These are phyloP conservation scores for Hyaena hyaena DNA, from an alignment of 2,113 vertebrate genomes.

Conservation along the genomic window DNA sequence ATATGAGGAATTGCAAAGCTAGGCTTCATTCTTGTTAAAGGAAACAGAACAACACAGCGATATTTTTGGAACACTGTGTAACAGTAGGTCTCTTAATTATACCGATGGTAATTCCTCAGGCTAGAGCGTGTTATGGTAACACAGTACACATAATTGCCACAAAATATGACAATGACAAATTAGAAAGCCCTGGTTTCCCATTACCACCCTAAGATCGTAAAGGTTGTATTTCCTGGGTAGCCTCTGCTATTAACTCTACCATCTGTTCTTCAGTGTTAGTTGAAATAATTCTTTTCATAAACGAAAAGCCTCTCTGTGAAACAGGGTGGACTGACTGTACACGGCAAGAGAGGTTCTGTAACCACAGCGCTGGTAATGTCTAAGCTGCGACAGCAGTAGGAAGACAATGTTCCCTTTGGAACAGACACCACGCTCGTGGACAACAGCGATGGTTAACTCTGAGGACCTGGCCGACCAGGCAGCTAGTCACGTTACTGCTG, in stretches of 20 bases:
- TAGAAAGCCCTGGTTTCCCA: slow-evolving; percentile 6
- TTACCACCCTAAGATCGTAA: not conserved
- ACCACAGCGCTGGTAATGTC: slow-evolving; percentile 49
- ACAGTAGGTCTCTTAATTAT: slow-evolving; percentile 57
- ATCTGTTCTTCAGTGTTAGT: not conserved
- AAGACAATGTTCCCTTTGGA: not conserved
- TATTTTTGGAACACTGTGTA: slow-evolving; percentile 59
- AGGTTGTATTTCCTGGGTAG: not conserved
- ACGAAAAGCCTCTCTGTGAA: not conserved
- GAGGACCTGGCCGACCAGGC: not conserved
- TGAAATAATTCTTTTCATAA: not conserved
- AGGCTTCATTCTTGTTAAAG: slow-evolving; percentile 55
- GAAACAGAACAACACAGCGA: slow-evolving; percentile 53
- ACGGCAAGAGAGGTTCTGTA: slow-evolving; percentile 71
- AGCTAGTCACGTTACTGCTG: not conserved
- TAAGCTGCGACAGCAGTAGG: not conserved
- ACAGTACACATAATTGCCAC: slow-evolving; percentile 32
- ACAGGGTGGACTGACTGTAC: not conserved
- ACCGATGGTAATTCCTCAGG: slow-evolving; percentile 46
- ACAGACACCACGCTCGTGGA: not conserved
- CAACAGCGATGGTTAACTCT: not conserved
- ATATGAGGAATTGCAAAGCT: slow-evolving; percentile 56
- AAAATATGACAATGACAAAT: slow-evolving; percentile 55
- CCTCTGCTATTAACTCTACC: not conserved
- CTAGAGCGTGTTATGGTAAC: slow-evolving; percentile 29